Evolutionary conservation across 2,888 invertebrate genomes (phyloP), one percentile per base, ranked within the genome.

Genomic region (Protonemura montana): DNA sequence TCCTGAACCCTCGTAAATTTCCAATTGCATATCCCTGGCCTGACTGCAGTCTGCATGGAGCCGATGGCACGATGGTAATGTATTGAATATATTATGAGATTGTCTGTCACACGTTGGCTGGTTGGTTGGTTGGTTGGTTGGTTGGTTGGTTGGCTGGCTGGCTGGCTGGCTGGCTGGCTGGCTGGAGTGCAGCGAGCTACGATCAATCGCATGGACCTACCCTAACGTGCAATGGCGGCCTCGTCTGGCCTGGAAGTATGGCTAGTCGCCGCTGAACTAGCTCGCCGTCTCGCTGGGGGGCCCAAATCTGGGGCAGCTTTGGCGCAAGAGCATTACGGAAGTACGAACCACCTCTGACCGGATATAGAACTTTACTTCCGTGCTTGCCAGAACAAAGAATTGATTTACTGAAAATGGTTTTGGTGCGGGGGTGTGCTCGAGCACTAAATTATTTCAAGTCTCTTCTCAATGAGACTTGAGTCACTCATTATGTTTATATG

Each of bases 51-150:
- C 16, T 2, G 21, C 16, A 10, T 59, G 59, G 59, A 59, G 59
- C 59, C 59, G 16, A 59, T 59, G 59, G 59, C 59, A 59, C 59
- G n/a, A n/a, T 21, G 13, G 59, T 13, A 59, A 59, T 59, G 59
- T 59, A 59, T 59, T 81, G 81, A 81, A 81, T 81, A 28, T 81
- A 30, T 81, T 81, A 81, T 81, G 81, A 81, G 29, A 21, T 28
- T 16, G 81, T 59, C 29, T 81, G 30, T 28, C 28, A 27, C 7
- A 78, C 27, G 0, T n/a, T n/a, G 78, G 28, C 78, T 5, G n/a
- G n/a, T 59, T 5, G 41, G 13, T 41, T 41, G 6, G 41, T 5
- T 41, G 41, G 6, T 7, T 41, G 41, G 5, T 13, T 41, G 41
- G 41, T 13, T 41, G 41, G 41, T 13, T 41, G 41, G 41, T 13